These are phyloP conservation scores for Ellobius talpinus DNA, from an alignment of 2,113 vertebrate genomes.

Conservation along the genomic window DNA sequence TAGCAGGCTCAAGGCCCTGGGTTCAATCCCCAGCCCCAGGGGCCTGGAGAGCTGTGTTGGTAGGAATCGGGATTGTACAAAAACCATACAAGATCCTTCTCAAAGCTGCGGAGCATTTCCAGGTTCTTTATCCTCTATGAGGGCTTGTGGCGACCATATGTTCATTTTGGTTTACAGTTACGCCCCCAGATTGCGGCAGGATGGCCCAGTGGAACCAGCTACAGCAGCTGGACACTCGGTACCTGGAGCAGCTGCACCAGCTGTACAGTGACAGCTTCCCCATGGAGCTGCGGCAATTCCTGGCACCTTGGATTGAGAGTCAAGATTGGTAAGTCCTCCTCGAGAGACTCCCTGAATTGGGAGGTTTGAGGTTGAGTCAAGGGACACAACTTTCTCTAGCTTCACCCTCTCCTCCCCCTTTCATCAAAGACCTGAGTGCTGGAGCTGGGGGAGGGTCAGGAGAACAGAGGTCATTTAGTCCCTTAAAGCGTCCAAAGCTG, in stretches of 20 bases:
- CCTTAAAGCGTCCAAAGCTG: neutral
- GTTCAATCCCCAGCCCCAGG: neutral
- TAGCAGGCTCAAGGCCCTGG: neutral
- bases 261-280: conserved; percentile 99
- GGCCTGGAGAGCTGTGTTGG: neutral
- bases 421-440: neutral
- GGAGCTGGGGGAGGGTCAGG: neutral
- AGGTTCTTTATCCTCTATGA: no score
- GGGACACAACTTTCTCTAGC: neutral
- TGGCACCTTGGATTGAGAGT: conserved; percentile 98
- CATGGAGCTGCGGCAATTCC: conserved; percentile 98
- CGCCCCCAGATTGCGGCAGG: conserved; percentile 81
- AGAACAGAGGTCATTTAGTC: neutral
- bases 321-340: conserved; percentile 94
- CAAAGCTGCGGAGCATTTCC: neutral
- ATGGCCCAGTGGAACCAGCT: conserved; percentile 99
- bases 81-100: neutral
- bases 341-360: neutral
- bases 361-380: neutral
- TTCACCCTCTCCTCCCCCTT: conserved; percentile 9
- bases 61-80: neutral
- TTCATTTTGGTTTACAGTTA: conserved; percentile 51
- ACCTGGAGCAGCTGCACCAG: conserved; percentile 98
- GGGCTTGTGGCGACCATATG: neutral
- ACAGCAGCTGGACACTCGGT: conserved; percentile 97